Conservation (phyloP, 2,797 vertebrate species). For the Pipistrellus pipistrellus region DNA sequence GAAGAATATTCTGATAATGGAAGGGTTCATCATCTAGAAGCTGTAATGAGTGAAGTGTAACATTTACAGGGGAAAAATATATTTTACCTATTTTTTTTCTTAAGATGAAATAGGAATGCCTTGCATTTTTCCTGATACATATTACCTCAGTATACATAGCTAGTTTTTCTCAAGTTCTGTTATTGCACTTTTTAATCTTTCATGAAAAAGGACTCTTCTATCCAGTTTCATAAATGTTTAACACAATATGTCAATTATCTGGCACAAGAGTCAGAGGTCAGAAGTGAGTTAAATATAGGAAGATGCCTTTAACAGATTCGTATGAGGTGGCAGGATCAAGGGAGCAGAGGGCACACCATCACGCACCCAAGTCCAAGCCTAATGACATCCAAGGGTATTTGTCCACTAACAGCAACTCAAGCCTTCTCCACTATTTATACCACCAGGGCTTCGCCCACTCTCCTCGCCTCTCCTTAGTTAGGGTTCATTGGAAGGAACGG, state of each 20-base stretch:
- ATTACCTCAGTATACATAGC: neutral
- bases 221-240: conserved; percentile 55
- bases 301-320: conserved; percentile 13
- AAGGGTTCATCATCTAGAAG: conserved; percentile 1
- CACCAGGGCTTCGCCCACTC: neutral
- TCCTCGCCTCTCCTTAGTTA: neutral
- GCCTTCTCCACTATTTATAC: neutral
- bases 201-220: conserved; percentile 43
- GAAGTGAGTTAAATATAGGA: conserved; percentile 60
- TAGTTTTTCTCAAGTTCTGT: conserved; percentile 57
- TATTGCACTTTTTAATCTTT: conserved; percentile 39
- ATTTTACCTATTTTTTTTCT: conserved; percentile 19
- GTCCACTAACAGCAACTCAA: neutral
- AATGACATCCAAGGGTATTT: neutral
- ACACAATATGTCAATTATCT: conserved; percentile 33
- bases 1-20: conserved; percentile 45
- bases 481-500: neutral
- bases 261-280: conserved; percentile 33
- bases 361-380: neutral
- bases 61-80: neutral
- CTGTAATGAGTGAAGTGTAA: neutral
- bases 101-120: neutral
- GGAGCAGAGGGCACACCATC: neutral
- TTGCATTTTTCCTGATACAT: neutral
- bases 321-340: conserved; percentile 1